Evolutionary conservation across 2,797 vertebrate genomes (phyloP).

Genomic region (Ibycter americanus): DNA sequence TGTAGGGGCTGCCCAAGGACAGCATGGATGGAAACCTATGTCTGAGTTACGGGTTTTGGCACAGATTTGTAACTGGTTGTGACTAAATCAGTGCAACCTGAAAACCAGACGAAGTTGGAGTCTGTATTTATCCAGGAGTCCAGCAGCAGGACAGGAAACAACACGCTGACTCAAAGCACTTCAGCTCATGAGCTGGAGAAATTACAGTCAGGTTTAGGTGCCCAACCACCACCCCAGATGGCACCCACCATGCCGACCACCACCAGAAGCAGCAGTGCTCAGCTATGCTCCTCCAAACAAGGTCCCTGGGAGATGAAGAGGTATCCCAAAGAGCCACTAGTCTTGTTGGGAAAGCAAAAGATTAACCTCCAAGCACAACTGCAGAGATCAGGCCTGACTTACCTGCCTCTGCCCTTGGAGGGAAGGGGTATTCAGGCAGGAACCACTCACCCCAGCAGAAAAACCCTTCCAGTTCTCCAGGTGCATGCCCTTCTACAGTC

Average conservation of each 20-base stretch:
- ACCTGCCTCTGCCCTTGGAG: background rate
- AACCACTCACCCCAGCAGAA: background rate
- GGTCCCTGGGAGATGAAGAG: background rate
- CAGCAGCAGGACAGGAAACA: background rate
- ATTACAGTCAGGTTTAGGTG: accelerated
- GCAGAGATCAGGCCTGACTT: background rate
- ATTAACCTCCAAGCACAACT: background rate
- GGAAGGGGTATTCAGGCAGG: background rate
- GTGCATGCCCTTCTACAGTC: accelerated
- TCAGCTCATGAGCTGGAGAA: background rate
- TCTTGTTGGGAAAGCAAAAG: background rate
- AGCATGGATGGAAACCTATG: background rate
- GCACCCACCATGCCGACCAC: background rate
- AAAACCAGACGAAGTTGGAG: background rate
- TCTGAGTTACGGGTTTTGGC: background rate
- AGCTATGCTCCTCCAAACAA: background rate
- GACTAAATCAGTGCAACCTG: background rate
- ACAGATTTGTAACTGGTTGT: background rate
- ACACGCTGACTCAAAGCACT: accelerated
- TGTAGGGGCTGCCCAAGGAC: background rate
- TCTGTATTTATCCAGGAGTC: background rate
- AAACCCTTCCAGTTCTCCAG: background rate
- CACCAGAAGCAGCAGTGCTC: background rate
- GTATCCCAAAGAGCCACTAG: background rate
- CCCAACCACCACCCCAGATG: background rate